Evolutionary conservation across 2,797 vertebrate genomes (phyloP).

Genomic region (Darevskia mixta): DNA sequence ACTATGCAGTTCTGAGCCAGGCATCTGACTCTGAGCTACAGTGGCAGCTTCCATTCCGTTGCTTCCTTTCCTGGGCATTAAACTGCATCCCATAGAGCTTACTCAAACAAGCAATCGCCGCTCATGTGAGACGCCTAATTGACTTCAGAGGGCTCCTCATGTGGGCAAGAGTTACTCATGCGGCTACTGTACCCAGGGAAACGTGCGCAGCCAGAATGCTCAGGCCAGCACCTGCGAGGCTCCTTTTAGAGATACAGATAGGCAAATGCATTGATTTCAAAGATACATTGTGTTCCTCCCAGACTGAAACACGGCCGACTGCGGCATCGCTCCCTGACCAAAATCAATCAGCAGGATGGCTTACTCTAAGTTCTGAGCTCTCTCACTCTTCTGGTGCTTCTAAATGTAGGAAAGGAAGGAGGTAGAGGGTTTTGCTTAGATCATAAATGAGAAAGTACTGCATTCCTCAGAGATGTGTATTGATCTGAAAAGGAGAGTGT

Average conservation of each 20-base stretch:
- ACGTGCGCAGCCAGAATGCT: slow-evolving; percentile 1
- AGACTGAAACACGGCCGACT: neutral
- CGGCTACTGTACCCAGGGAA: slow-evolving; percentile 27
- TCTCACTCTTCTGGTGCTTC: rapidly evolving
- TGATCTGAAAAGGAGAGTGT: slow-evolving; percentile 21
- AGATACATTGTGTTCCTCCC: slow-evolving; percentile 24
- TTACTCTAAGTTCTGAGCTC: neutral
- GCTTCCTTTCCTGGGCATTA: slow-evolving; percentile 32
- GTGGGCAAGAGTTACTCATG: neutral
- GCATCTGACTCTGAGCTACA: slow-evolving; percentile 6
- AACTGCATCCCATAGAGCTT: neutral
- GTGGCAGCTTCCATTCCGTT: neutral
- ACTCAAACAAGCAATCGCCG: slow-evolving; percentile 13
- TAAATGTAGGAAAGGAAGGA: neutral
- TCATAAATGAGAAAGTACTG: slow-evolving; percentile 2
- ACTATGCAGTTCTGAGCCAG: slow-evolving; percentile 19
- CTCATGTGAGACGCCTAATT: slow-evolving; percentile 39
- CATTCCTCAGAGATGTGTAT: neutral
- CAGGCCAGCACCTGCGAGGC: neutral
- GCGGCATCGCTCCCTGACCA: slow-evolving; percentile 2
- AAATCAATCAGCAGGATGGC: slow-evolving; percentile 16
- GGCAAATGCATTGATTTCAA: slow-evolving; percentile 55
- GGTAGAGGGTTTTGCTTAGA: neutral
- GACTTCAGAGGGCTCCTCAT: slow-evolving; percentile 3
- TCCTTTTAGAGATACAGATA: slow-evolving; percentile 24